Base-by-base conservation (phyloP, 2,888 invertebrate species). In the Lomographa bimaculata region DNA sequence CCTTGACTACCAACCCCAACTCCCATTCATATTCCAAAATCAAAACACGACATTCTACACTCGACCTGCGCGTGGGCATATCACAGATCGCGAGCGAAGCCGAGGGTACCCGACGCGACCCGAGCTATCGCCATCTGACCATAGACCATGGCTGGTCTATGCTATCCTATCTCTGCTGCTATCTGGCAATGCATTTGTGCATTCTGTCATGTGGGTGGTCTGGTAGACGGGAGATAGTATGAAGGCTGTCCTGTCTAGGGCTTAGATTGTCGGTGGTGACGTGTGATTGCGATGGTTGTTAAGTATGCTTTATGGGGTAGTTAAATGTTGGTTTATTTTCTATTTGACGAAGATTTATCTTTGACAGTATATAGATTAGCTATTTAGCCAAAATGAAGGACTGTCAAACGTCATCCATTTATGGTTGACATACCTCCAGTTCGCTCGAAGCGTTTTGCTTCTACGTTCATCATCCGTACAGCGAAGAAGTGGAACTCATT, bases 51-150 rank as follows among this genome's bases (percentile, higher is more conserved):
- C 5, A 57, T 60, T 61, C 59, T 63, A 56, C 23, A 23, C 25
- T 63, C 70, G 64, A 63, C 45, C 46, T 55, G 71, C 69, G 73
- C 72, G 73, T 72, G 69, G 74, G 74, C 71, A 61, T 59, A 72
- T 72, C 72, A 45, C 60, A 36, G 34, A 52, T 72, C 71, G 47
- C 52, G 51, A 49, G 44, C 34, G 34, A 23, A 42, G 54, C 59
- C 66, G 68, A 66, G 57, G 57, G 46, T 46, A 50, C 51, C 64
- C 70, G 71, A 71, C 60, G 56, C 61, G 66, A 64, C 62, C 70
- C 65, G 68, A 63, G 54, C 46, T 46, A 37, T 37, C 42, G 21
- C 14, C 32, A 50, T 37, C 58, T 60, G 56, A 61, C 56, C 57
- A 25, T 10, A 14, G 18, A 28, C 3, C n/a, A 12, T 2, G 11